These are phyloP conservation scores for Rhagoletis pomonella DNA, from an alignment of 1,140 invertebrate genomes.

Conservation along the genomic window DNA sequence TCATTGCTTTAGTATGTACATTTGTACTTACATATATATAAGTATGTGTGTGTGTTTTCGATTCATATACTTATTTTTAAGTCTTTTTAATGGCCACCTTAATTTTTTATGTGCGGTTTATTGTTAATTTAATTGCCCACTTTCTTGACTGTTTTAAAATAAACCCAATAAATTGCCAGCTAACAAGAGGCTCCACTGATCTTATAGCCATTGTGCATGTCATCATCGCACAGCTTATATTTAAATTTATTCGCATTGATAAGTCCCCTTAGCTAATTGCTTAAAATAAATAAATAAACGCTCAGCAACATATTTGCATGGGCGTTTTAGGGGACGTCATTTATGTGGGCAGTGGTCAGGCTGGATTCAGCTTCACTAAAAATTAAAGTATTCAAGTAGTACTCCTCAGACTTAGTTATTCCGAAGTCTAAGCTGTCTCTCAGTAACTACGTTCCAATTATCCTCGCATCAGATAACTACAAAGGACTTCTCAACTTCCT, in stretches of 20 bases:
- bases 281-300: not conserved
- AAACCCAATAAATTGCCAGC: slow-evolving; percentile 14
- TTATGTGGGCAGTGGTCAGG: no score
- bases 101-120: slow-evolving; percentile 44
- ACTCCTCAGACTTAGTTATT: no score
- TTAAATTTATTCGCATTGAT: not conserved
- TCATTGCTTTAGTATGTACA: not conserved
- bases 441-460: no score
- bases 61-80: not conserved
- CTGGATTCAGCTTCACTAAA: no score
- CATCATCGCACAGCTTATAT: not conserved
- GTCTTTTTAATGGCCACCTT: slow-evolving; percentile 4
- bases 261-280: not conserved
- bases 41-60: not conserved
- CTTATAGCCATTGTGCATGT: not conserved
- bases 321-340: no score
- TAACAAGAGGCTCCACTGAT: slow-evolving; percentile 38
- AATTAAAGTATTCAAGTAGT: no score
- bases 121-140: slow-evolving; percentile 46
- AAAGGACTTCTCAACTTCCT: no score
- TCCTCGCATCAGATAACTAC: no score
- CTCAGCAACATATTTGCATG: not conserved
- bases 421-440: no score
- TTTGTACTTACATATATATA: not conserved
- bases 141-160: not conserved